These are phyloP conservation scores for Nomada flava DNA, from an alignment of 2,888 invertebrate species.

Conservation along the genomic window DNA sequence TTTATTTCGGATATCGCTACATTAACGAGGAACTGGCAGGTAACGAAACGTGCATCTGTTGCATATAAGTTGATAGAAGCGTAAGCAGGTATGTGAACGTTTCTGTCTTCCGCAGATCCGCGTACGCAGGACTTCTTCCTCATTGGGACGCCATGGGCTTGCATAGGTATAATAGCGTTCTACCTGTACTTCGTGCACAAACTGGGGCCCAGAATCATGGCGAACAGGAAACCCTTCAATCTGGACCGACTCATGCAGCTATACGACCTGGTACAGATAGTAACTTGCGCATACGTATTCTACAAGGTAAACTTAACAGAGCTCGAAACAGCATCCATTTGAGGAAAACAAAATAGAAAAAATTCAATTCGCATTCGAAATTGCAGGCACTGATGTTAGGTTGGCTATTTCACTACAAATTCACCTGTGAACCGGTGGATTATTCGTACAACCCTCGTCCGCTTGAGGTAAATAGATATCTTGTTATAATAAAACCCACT, in stretches of 20 bases:
- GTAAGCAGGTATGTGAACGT: no score
- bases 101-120: constrained; percentile 85
- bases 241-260: constrained; percentile 87
- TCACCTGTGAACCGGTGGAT: constrained; percentile 90
- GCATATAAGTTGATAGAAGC: neutral
- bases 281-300: constrained; percentile 86
- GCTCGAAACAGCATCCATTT: neutral
- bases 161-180: constrained; percentile 85
- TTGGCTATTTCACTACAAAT: constrained; percentile 86
- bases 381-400: constrained; percentile 72
- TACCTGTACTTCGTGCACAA: constrained; percentile 90
- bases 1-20: constrained; percentile 72
- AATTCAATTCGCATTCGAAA: neutral
- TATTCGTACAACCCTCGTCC: constrained; percentile 87
- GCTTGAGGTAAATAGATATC: constrained; percentile 83
- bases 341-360: neutral
- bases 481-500: no score
- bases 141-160: constrained; percentile 88
- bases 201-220: constrained; percentile 91
- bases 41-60: constrained; percentile 49
- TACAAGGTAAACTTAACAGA: constrained; percentile 72
- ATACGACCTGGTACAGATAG: constrained; percentile 89
- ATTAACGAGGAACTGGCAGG: constrained; percentile 79
- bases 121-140: constrained; percentile 89
- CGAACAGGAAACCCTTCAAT: constrained; percentile 87